These are phyloP conservation scores for Cydia pomonella DNA, from an alignment of 1,140 invertebrate genomes.

Conservation along the genomic window DNA sequence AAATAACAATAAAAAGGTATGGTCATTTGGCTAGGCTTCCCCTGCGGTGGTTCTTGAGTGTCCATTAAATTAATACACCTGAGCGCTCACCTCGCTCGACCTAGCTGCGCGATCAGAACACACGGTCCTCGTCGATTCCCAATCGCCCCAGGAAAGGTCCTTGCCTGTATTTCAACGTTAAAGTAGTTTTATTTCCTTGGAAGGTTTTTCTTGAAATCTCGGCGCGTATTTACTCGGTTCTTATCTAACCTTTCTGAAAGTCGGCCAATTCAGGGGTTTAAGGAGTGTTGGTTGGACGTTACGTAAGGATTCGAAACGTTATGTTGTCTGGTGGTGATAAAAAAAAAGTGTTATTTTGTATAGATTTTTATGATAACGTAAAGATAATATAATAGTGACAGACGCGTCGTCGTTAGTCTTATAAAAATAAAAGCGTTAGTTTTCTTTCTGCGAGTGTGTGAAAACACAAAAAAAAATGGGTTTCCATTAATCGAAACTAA, in stretches of 20 bases:
- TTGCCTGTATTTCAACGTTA: not conserved
- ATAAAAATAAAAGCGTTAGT: no score
- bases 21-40: no score
- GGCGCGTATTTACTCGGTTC: not conserved
- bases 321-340: not conserved
- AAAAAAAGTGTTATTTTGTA: no score
- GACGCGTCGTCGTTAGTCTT: no score
- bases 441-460: no score
- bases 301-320: not conserved
- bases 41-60: no score
- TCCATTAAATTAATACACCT: no score
- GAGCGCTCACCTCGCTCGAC: not conserved
- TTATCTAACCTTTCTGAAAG: conserved; percentile 19
- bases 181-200: conserved; percentile 15
- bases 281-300: not conserved
- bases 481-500: no score
- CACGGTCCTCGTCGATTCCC: not conserved
- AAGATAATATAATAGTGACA: no score
- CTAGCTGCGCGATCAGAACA: not conserved
- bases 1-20: no score
- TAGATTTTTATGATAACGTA: no score
- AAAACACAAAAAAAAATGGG: no score
- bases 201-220: conserved; percentile 11
- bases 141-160: not conserved
- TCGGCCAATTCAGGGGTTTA: not conserved